phyloP scores from a whole-genome alignment of 2,113 vertebrate species.

The Gadus chalcogrammus region DNA sequence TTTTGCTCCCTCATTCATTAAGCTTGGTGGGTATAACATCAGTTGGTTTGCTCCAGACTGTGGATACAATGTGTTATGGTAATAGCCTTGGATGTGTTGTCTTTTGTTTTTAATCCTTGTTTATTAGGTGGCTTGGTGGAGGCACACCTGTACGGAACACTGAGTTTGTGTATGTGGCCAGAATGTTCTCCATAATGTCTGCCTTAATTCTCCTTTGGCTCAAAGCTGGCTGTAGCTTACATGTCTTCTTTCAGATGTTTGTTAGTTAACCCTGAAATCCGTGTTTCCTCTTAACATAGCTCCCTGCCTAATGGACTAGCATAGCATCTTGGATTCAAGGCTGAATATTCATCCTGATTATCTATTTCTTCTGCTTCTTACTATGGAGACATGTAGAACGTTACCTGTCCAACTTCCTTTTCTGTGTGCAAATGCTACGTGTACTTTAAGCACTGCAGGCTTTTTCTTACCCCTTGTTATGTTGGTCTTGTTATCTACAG shows the following conservation, averaged over 20 bases:
- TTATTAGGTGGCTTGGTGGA: conserved; percentile 86
- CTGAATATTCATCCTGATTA: conserved; percentile 11
- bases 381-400: neutral
- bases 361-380: conserved; percentile 5
- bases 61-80: conserved; percentile 1
- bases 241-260: neutral
- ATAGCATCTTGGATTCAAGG: conserved; percentile 5
- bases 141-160: conserved; percentile 82
- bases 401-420: conserved; percentile 2
- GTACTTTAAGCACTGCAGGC: neutral
- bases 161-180: conserved; percentile 88
- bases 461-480: neutral
- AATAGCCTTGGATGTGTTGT: conserved; percentile 14
- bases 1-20: too few relatives aligned
- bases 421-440: conserved; percentile 21
- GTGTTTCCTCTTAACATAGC: conserved; percentile 26
- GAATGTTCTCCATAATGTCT: conserved; percentile 23
- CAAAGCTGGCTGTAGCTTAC: conserved; percentile 42
- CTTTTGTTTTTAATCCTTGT: conserved; percentile 51
- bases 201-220: neutral
- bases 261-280: neutral
- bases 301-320: conserved; percentile 1
- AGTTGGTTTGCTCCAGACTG: neutral
- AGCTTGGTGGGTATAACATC: too few relatives aligned
- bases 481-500: too few relatives aligned